phyloP scores from a whole-genome alignment of 2,113 vertebrate species.

The Pleuronectes platessa region DNA sequence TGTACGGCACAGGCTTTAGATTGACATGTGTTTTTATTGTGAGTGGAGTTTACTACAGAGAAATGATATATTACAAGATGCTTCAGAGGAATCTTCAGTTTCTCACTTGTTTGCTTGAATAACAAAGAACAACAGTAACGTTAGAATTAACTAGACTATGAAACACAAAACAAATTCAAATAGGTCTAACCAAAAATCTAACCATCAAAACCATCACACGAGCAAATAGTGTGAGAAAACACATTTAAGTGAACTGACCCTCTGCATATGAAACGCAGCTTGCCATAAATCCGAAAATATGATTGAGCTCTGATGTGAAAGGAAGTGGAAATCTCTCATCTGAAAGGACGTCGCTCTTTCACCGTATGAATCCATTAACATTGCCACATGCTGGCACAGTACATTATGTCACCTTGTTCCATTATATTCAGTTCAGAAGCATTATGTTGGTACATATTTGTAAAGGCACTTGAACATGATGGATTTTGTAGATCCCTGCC shows the following conservation, averaged over 20 bases:
- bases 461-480: conserved; percentile 1
- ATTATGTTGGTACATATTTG: not conserved
- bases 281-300: not conserved
- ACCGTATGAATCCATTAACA: not conserved
- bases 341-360: not conserved
- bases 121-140: too few relatives aligned
- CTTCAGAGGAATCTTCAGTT: too few relatives aligned
- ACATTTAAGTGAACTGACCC: not conserved
- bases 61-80: too few relatives aligned
- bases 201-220: not conserved
- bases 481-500: conserved; percentile 1
- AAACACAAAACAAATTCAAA: too few relatives aligned
- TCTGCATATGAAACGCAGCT: not conserved
- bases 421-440: not conserved
- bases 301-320: not conserved
- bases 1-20: too few relatives aligned
- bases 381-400: not conserved
- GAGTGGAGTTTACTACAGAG: too few relatives aligned
- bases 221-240: not conserved
- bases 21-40: too few relatives aligned
- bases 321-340: not conserved
- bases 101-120: too few relatives aligned
- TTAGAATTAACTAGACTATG: too few relatives aligned
- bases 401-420: not conserved
- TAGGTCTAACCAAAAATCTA: too few relatives aligned